Evolutionary conservation across 1,140 invertebrate genomes (phyloP), one percentile per base, ranked within the genome.

Genomic region (Brachionus rubens): DNA sequence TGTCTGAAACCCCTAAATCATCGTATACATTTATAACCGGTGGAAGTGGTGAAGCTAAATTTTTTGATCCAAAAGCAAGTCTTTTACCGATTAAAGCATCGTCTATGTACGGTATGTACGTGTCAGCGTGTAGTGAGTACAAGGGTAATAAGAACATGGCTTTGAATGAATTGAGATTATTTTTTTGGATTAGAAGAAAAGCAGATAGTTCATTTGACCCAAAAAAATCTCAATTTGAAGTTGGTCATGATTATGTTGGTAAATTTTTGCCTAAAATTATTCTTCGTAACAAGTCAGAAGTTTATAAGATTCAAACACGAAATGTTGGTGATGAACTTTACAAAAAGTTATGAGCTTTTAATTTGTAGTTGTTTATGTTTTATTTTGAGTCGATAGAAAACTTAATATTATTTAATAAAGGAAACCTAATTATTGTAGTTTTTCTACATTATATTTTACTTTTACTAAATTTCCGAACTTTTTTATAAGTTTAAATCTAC

Each of bases 251-350:
- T 30, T 72, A 48, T 54, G 68, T 72, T 48, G 68, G 68, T 0
- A 72, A 72, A 48, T 72, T 72, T 48, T 19, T 72, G 16, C 68
- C 68, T 0, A 72, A 72, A 54, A 48, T 72, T 16, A 72, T 72
- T 28, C 68, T 26, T 0, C 21, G 36, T 24, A 19, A 72, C 24
- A 72, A 72, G 28, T 50, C 46, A 10, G 68, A 72, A 19, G 48
- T 72, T 26, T n/a, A 26, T 19, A 48, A 72, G n/a, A 50, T 72
- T 36, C 68, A 72, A 30, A 72, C 68, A 26, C 19, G 68, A 47
- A 72, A 26, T 24, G 68, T 48, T 54, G 68, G 68, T 50, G 46
- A 72, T 30, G 43, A 72, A 30, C 36, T 72, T 33, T 72, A n/a
- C 16, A 48, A 72, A 21, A 72, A 72, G 24, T 16, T 72, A 1